Percentiles rank a stretch among this genome's conserved stretches.
These are phyloP conservation scores for Drosophila sulfurigaster DNA, from an alignment of 1,140 invertebrate genomes.

Conservation along the genomic window DNA sequence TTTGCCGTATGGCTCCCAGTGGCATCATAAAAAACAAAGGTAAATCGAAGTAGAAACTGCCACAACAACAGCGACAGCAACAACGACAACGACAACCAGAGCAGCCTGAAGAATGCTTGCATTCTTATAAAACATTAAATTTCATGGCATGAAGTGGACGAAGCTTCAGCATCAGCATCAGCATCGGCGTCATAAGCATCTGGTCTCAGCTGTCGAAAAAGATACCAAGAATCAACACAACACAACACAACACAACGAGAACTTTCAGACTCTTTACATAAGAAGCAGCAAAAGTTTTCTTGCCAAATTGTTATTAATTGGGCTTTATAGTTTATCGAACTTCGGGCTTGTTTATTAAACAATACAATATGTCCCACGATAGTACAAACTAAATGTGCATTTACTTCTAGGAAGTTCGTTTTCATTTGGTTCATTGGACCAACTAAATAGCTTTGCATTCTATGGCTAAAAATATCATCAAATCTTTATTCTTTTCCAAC, in stretches of 20 bases:
- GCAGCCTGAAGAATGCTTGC: constrained; percentile 17
- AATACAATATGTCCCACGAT: constrained; percentile 20
- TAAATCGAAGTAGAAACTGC: constrained; percentile 74
- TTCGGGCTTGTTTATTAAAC: constrained; percentile 54
- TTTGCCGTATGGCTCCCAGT: constrained; percentile 78
- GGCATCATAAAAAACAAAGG: constrained; percentile 81
- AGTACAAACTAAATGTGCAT: constrained; percentile 5
- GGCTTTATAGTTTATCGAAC: constrained; percentile 78
- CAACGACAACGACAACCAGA: constrained; percentile 1
- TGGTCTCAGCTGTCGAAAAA: constrained; percentile 39
- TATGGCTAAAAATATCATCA: neutral
- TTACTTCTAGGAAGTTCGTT: neutral
- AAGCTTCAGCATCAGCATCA: neutral
- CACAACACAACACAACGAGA: neutral
- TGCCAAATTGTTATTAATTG: constrained; percentile 81
- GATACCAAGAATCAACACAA: constrained; percentile 3
- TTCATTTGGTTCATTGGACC: neutral
- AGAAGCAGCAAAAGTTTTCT: constrained; percentile 58
- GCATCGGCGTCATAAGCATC: constrained; percentile 1
- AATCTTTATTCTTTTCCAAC: neutral
- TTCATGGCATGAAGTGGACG: constrained; percentile 45
- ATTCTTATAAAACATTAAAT: constrained; percentile 65
- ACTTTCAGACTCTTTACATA: constrained; percentile 45
- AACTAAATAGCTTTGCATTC: neutral
- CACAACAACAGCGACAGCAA: constrained; percentile 37